Base-by-base conservation (phyloP, 2,888 invertebrate genomes). In the Pantelozetes paolii region DNA sequence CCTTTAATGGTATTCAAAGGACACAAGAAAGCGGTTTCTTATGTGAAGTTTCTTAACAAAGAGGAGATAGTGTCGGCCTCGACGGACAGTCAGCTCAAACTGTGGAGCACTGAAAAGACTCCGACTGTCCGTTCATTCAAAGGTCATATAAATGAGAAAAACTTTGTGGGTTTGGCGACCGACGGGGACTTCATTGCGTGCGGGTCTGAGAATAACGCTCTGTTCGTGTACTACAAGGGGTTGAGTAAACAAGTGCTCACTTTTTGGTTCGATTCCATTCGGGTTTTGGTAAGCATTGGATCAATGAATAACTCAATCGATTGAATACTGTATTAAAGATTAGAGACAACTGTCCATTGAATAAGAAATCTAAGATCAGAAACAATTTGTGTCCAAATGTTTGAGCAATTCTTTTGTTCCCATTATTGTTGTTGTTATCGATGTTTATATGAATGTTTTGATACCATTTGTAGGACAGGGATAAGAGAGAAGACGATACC, bases 81-180 rank as follows among this genome's bases (percentile, higher is more conserved):
- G 1, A 95, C 94, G 0, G 94, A 92, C 84, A 91, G 91, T 62
- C 91, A 92, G 80, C 83, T 94, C 71, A 93, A 94, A 84, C 86
- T 95, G 83, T 96, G 95, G 95, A 89, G 89, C 80, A 88, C 94
- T 23, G 18, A 23, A 9, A 83, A 84, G 73, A 89, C 89, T 20
- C 86, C 90, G 77, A 92, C 91, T 82, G 84, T 91, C 74, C 86
- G 92, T 30, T 92, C 93, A 0, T 93, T 94, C 83, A 88, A 89
- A 20, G 95, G 95, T 0, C 95, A 96, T 83, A 87, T 90, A 8
- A 96, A 96, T 82, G 95, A 95, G 84, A 95, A 95, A 83, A 95
- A 95, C 83, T 96, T 96, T 83, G 94, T 96, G 2, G 95, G 95
- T 0, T 84, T 96, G 69, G 92, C 94, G 0, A 93, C 94, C 0